These are phyloP conservation scores for Numenius phaeopus DNA, from an alignment of 2,797 vertebrate species.

Conservation along the genomic window DNA sequence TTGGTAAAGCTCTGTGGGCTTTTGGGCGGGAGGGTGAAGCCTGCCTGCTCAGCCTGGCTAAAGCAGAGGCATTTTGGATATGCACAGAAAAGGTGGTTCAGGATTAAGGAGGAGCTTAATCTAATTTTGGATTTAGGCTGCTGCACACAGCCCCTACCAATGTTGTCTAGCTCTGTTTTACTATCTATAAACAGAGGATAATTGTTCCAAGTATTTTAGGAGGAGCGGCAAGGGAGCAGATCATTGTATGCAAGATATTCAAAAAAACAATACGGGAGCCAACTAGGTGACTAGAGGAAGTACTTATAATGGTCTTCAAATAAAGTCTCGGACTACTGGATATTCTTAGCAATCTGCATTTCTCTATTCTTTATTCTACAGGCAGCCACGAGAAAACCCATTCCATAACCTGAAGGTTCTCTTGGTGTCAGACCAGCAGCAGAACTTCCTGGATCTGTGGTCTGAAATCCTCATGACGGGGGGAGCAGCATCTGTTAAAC, in stretches of 20 bases:
- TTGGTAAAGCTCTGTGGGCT: not conserved
- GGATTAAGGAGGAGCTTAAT: not conserved
- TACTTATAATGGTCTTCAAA: not conserved
- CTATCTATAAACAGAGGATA: not conserved
- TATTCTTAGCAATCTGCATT: not conserved
- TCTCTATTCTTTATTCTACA: slow-evolving; percentile 61
- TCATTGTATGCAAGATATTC: not conserved
- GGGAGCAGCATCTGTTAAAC: slow-evolving; percentile 88
- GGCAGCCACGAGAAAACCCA: slow-evolving; percentile 90
- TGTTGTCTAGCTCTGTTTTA: not conserved
- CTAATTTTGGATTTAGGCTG: not conserved
- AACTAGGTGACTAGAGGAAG: not conserved
- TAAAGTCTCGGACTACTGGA: not conserved
- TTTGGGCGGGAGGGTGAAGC: not conserved
- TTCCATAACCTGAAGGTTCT: slow-evolving; percentile 91
- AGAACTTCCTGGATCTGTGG: slow-evolving; percentile 89
- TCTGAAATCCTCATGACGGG: slow-evolving; percentile 89
- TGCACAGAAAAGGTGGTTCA: not conserved
- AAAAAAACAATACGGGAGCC: not conserved
- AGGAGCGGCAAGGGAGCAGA: not conserved
- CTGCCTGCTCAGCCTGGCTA: not conserved
- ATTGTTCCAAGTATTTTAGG: not conserved
- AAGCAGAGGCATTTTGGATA: not conserved
- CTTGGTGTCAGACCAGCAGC: slow-evolving; percentile 87
- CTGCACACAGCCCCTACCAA: not conserved